Conservation (phyloP, 1,140 invertebrate species). For the Hormaphis cornu region DNA sequence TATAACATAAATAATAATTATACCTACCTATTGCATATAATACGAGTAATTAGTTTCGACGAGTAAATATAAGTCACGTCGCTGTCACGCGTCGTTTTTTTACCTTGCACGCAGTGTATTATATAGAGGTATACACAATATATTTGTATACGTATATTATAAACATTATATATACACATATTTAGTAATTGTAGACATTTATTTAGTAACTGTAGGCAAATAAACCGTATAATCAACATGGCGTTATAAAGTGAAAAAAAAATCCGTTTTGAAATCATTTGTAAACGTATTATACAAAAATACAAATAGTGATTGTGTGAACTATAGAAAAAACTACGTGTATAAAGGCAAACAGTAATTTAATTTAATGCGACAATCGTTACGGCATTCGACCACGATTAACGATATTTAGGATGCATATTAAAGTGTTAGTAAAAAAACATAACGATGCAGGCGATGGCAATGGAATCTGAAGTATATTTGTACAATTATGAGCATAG, state of each 20-base stretch:
- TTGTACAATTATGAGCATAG: too few relatives aligned
- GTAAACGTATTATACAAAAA: not conserved
- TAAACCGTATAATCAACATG: slow-evolving; percentile 4
- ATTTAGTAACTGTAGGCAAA: not conserved
- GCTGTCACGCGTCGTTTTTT: not conserved
- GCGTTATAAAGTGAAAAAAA: not conserved
- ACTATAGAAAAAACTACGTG: not conserved
- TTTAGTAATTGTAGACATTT: not conserved
- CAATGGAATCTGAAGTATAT: too few relatives aligned
- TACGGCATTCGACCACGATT: not conserved
- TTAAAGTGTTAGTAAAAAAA: too few relatives aligned
- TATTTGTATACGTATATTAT: too few relatives aligned
- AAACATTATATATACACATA: not conserved
- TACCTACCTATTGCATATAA: too few relatives aligned
- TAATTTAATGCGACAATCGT: not conserved
- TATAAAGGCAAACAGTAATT: not conserved
- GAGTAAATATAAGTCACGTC: not conserved
- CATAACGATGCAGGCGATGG: too few relatives aligned
- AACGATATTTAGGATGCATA: too few relatives aligned
- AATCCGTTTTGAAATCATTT: slow-evolving; percentile 7
- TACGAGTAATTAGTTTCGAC: not conserved
- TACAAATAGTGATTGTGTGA: not conserved
- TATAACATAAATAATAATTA: too few relatives aligned
- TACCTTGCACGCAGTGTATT: not conserved
- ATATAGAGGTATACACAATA: too few relatives aligned